Percentiles rank a stretch among this genome's conserved stretches.
Conservation (phyloP, 2,888 invertebrate genomes). For the Athrips mouffetella region DNA sequence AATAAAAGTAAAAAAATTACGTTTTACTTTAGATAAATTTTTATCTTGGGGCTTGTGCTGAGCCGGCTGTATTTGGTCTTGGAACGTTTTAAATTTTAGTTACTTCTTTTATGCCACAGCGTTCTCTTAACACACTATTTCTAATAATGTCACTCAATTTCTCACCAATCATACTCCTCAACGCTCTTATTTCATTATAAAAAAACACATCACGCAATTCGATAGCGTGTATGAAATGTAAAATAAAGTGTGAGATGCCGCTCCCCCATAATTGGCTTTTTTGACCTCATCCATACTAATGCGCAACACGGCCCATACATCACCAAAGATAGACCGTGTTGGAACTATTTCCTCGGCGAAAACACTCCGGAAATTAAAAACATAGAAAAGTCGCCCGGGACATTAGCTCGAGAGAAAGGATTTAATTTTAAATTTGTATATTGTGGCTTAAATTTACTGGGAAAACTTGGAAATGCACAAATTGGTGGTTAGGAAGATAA, state of each 20-base stretch:
- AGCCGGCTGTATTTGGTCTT: too few relatives aligned
- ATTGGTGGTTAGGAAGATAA: neutral
- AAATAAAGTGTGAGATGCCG: neutral
- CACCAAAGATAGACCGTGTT: slow-evolving; percentile 28
- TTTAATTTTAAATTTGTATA: slow-evolving; percentile 66
- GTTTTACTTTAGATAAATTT: too few relatives aligned
- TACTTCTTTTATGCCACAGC: too few relatives aligned
- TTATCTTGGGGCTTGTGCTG: too few relatives aligned
- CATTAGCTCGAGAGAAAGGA: slow-evolving; percentile 65
- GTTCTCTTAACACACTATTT: too few relatives aligned
- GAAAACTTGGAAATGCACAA: neutral
- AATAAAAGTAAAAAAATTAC: too few relatives aligned
- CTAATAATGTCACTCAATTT: too few relatives aligned
- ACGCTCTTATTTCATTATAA: too few relatives aligned
- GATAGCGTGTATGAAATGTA: neutral
- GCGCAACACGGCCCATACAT: slow-evolving; percentile 10
- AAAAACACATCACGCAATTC: neutral
- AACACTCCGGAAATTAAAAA: slow-evolving; percentile 72
- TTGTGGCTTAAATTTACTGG: slow-evolving; percentile 50
- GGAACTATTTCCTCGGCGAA: slow-evolving; percentile 68
- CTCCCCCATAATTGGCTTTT: slow-evolving; percentile 6
- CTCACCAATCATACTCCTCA: too few relatives aligned
- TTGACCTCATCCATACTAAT: slow-evolving; percentile 12
- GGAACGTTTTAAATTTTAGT: too few relatives aligned
- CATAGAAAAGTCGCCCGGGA: slow-evolving; percentile 65